Base-by-base conservation (phyloP, 2,888 invertebrate genomes). In the Limnephilus marmoratus region DNA sequence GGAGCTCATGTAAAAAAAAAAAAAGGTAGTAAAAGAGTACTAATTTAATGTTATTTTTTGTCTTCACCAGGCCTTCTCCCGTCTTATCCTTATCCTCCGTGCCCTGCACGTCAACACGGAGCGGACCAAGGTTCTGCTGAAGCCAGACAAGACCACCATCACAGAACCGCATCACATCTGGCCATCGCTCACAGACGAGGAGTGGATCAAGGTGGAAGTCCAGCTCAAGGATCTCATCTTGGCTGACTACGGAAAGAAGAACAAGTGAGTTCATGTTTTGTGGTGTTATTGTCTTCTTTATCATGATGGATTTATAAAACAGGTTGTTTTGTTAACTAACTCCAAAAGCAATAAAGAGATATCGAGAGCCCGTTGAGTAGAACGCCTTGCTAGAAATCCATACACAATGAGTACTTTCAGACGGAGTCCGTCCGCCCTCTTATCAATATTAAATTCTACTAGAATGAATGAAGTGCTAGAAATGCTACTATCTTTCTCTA, bases 111-210 rank as follows among this genome's bases (percentile, higher is more conserved):
- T 99, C 83, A 99, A 99, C 95, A 99, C 99, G 9, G 99, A 99
- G 95, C 97, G 99, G 91, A 99, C 99, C 0, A 99, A 99, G 95
- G 99, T 99, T 15, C 98, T 99, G 90, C 96, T 99, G 91, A 99
- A 99, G 95, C 99, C 99, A 0, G 99, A 99, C 95, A 99, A 99
- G 95, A 99, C 99, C 0, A 99, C 99, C 0, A 98, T 99, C 90
- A 99, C 99, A 0, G 99, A 99, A 95, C 98, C 99, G 0, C 99
- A 99, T 96, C 99, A 99, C 95, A 99, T 99, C 95, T 99, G 99
- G 99, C 99, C 99, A 0, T 98, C 99, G 0, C 96, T 99, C 11
- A 97, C 98, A 0, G 99, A 99, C 94, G 99, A 99, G 94, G 99
- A 99, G 96, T 99, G 99, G 99, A 99, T 99, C 95, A 99, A 99